Conservation (phyloP, 2,888 invertebrate genomes). For the Eurytoma californica region DNA sequence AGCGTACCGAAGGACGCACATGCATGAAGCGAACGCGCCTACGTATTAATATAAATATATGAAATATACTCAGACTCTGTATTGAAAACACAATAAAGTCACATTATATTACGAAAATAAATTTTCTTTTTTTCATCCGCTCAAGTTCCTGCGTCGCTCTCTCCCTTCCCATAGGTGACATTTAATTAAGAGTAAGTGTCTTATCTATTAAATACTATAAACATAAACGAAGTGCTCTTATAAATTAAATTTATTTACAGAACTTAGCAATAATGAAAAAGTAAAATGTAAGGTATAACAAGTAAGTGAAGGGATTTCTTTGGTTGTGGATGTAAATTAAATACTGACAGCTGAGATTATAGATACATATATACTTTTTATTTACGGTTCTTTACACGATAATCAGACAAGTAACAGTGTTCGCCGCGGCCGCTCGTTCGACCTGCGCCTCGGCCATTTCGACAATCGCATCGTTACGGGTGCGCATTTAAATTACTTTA, state of each 20-base stretch:
- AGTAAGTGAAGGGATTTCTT: background rate
- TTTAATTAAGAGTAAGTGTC: too few species aligned
- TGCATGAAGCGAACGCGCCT: constrained; percentile 57
- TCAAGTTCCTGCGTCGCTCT: too few species aligned
- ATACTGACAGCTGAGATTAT: constrained; percentile 51
- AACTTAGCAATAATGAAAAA: background rate
- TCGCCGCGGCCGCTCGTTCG: constrained; percentile 57
- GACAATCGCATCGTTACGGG: constrained; percentile 7
- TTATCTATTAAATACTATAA: too few species aligned
- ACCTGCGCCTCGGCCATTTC: constrained; percentile 41
- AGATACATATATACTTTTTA: constrained; percentile 63
- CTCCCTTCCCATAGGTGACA: too few species aligned
- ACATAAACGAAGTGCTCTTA: too few species aligned
- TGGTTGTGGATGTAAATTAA: constrained; percentile 29
- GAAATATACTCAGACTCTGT: constrained; percentile 68
- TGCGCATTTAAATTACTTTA: constrained; percentile 25
- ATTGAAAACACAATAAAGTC: constrained; percentile 70
- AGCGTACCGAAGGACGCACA: constrained; percentile 37
- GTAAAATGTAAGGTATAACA: constrained; percentile 10
- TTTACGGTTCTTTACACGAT: constrained; percentile 72
- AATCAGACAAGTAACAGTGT: constrained; percentile 72
- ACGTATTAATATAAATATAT: constrained; percentile 62
- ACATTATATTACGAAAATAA: constrained; percentile 66
- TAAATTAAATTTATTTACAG: too few species aligned
- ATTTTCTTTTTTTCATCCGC: background rate